A percentile compares a stretch with the other conserved stretches of the same genome.
Conservation (phyloP, 1,140 invertebrate species). For the Cyphomyrmex costatus region DNA sequence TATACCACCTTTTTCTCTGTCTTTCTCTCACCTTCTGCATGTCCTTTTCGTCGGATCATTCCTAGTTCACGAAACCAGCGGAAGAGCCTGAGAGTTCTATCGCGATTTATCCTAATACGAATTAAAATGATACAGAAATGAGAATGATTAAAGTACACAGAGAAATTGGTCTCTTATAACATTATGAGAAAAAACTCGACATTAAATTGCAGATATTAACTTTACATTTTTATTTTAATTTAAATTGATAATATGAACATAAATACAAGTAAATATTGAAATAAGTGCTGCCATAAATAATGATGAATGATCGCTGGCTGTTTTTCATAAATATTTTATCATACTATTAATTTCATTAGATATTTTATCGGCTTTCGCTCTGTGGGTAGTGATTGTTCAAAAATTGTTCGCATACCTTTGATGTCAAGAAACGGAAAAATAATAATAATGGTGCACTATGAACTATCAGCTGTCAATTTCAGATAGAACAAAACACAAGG, state of each 20-base stretch:
- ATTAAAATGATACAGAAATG: not conserved
- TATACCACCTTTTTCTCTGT: slow-evolving; percentile 80
- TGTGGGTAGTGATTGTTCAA: not conserved
- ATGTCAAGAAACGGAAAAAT: slow-evolving; percentile 2
- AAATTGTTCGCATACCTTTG: not conserved
- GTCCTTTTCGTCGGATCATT: slow-evolving; percentile 64
- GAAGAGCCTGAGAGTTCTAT: not conserved
- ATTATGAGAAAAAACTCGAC: not conserved
- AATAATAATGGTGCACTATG: slow-evolving; percentile 2
- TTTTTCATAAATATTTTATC: not conserved
- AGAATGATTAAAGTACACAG: not conserved
- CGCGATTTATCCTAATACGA: slow-evolving; percentile 24
- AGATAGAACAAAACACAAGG: slow-evolving; percentile 6
- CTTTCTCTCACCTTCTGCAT: slow-evolving; percentile 75
- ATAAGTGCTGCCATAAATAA: not conserved
- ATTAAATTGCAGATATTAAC: not conserved
- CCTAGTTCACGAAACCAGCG: slow-evolving; percentile 17
- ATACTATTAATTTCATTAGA: too few relatives aligned
- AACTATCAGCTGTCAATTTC: slow-evolving; percentile 13
- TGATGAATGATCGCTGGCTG: not conserved
- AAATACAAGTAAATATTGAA: not conserved
- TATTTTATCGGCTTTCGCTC: not conserved
- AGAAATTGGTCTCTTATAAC: not conserved
- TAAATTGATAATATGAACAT: not conserved
- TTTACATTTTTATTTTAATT: not conserved